A percentile compares a stretch with the other conserved stretches of the same genome.
Conservation (phyloP, 2,113 vertebrate species). For the Plecturocebus donacophilus region DNA sequence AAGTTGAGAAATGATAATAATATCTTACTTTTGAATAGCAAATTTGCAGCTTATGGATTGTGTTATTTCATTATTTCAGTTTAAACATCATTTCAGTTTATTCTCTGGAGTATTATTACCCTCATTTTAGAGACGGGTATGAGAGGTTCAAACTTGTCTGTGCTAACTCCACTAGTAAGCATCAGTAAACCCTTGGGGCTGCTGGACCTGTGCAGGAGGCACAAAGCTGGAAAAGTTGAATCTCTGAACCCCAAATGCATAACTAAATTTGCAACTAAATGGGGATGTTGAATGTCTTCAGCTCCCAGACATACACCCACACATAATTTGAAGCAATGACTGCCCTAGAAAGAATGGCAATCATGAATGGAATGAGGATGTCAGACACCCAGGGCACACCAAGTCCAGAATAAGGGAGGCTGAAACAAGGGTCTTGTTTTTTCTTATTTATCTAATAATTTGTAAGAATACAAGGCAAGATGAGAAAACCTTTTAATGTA, state of each 20-base stretch:
- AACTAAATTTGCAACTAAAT: background rate
- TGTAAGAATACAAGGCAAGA: background rate
- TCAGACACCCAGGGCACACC: background rate
- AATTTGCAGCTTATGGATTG: background rate
- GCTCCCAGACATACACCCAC: conserved; percentile 39
- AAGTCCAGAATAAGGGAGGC: background rate
- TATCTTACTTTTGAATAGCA: background rate
- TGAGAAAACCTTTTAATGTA: background rate
- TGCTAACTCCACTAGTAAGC: background rate
- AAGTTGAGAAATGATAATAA: background rate
- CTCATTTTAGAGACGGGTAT: background rate
- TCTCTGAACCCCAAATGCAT: background rate
- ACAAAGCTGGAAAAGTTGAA: background rate
- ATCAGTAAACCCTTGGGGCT: background rate
- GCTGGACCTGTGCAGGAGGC: background rate
- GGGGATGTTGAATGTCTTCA: background rate
- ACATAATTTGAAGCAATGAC: conserved; percentile 39
- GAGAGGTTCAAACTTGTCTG: background rate
- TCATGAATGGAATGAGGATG: conserved; percentile 70
- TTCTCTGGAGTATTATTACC: background rate
- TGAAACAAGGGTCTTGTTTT: background rate
- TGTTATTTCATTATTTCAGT: too few species aligned
- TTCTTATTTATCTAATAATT: background rate
- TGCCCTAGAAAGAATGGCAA: conserved; percentile 66
- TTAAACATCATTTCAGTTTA: background rate